Evolutionary conservation across 1,140 invertebrate species (phyloP).

Genomic region (Augochlora pura): DNA sequence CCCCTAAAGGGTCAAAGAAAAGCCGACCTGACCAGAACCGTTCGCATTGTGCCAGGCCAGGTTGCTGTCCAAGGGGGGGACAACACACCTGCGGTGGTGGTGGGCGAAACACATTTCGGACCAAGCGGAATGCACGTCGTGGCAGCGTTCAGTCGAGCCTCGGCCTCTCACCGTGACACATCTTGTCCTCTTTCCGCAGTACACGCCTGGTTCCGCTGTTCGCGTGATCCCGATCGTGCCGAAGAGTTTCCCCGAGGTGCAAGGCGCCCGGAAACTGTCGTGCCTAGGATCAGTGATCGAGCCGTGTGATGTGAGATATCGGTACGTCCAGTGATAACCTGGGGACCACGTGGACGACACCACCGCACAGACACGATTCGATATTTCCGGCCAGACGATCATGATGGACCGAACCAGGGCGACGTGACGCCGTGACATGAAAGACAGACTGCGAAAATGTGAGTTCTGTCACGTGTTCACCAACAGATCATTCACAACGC

Average conservation of each 20-base stretch:
- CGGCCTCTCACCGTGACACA: constrained; percentile 74
- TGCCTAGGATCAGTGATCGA: neutral
- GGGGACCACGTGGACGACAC: constrained; percentile 19
- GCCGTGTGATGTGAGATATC: constrained; percentile 23
- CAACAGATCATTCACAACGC: too few species aligned
- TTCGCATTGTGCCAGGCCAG: constrained; percentile 7
- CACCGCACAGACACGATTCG: neutral
- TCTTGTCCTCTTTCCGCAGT: constrained; percentile 29
- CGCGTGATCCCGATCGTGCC: neutral
- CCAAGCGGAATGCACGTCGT: constrained; percentile 69
- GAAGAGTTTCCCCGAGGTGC: neutral
- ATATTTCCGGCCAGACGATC: neutral
- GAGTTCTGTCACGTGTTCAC: constrained; percentile 45
- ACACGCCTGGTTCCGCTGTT: neutral
- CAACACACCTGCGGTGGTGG: constrained; percentile 51
- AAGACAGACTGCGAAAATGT: constrained; percentile 72
- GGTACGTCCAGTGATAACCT: neutral
- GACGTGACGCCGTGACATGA: constrained; percentile 69
- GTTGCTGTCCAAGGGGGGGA: neutral
- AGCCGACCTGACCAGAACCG: neutral
- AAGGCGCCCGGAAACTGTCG: neutral
- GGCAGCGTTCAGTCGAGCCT: constrained; percentile 70
- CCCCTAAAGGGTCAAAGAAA: neutral
- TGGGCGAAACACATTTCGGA: constrained; percentile 70
- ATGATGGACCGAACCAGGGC: constrained; percentile 59